Evolutionary conservation across 2,113 vertebrate species (phyloP).

Genomic region (Pseudorasbora parva): DNA sequence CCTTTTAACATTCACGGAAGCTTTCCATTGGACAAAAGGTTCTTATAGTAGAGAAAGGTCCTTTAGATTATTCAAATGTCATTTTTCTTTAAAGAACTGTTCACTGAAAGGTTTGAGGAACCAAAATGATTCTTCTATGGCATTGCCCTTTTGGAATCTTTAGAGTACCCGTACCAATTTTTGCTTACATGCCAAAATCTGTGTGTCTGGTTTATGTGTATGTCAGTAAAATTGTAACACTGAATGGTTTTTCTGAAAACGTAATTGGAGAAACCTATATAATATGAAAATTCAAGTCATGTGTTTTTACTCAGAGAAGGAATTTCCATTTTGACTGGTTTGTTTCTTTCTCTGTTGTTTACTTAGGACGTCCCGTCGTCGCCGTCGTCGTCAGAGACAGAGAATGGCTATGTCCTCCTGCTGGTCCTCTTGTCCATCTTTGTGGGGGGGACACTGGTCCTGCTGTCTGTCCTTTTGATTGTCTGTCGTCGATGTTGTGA

Average conservation of each 20-base stretch:
- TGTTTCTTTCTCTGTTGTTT: conserved; percentile 27
- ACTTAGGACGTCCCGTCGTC: conserved; percentile 67
- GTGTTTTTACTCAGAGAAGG: not conserved
- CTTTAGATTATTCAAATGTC: no score
- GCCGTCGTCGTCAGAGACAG: conserved; percentile 69
- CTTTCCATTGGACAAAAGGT: no score
- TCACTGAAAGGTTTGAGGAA: no score
- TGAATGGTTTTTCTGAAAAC: not conserved
- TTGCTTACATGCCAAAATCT: conserved; percentile 6
- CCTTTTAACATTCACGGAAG: no score
- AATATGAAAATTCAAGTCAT: conserved; percentile 33
- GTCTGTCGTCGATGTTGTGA: conserved; percentile 85
- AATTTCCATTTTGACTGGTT: conserved; percentile 14
- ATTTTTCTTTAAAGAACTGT: no score
- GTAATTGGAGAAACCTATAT: not conserved
- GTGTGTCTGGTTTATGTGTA: not conserved
- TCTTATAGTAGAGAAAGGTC: no score
- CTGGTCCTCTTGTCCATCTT: conserved; percentile 89
- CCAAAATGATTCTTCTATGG: no score
- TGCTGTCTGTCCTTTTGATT: conserved; percentile 85
- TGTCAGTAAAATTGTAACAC: not conserved
- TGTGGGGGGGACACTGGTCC: conserved; percentile 85
- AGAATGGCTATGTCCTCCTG: conserved; percentile 86
- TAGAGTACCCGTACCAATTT: no score
- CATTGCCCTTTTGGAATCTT: no score